A percentile compares a stretch with the other conserved stretches of the same genome.
Conservation (phyloP, 2,797 vertebrate species). For the Luscinia megarhynchos region DNA sequence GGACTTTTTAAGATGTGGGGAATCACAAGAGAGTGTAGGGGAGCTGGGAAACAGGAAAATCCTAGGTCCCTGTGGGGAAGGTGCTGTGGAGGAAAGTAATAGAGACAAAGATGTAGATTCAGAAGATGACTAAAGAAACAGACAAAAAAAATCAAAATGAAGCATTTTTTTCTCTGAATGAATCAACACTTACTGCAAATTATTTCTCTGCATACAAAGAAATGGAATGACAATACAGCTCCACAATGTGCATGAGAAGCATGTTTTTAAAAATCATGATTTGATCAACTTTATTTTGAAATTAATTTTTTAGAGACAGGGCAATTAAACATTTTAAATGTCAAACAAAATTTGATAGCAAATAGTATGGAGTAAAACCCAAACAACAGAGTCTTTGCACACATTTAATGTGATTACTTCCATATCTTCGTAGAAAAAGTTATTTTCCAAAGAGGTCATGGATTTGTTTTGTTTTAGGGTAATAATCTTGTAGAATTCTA, state of each 20-base stretch:
- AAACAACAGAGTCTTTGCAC: not conserved
- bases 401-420: not conserved
- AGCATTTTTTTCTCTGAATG: conserved; percentile 50
- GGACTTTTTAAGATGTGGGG: conserved; percentile 86
- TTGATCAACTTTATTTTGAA: not conserved
- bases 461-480: not conserved
- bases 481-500: not conserved
- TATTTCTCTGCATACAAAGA: conserved; percentile 31
- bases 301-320: not conserved
- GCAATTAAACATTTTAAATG: not conserved
- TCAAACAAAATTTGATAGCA: not conserved
- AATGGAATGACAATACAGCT: conserved; percentile 61
- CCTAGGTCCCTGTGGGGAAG: conserved; percentile 83
- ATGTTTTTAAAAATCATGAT: conserved; percentile 14
- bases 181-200: conserved; percentile 52
- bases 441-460: not conserved
- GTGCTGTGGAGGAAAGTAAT: conserved; percentile 84
- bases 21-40: conserved; percentile 87
- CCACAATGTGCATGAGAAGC: conserved; percentile 37
- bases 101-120: conserved; percentile 81
- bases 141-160: conserved; percentile 75
- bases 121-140: conserved; percentile 76
- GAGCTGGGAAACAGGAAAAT: conserved; percentile 92
- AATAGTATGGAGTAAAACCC: not conserved
- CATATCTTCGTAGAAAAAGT: not conserved